phyloP scores from a whole-genome alignment of 2,113 vertebrate genomes.

The Castor canadensis region DNA sequence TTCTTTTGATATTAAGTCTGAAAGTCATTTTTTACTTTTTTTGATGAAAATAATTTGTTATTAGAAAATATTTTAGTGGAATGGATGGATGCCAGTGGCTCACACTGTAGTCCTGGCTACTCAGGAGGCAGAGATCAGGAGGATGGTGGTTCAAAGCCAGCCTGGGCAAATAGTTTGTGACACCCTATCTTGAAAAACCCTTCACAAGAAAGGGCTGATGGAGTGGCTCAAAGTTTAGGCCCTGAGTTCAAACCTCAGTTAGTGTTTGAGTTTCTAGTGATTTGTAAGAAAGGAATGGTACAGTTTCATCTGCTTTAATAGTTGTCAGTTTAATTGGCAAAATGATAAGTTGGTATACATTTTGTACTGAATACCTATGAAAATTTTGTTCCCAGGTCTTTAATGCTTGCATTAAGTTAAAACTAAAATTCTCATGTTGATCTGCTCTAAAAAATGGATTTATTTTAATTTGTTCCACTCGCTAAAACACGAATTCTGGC shows the following conservation, averaged over 20 bases:
- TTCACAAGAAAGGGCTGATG: too few species aligned
- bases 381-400: not conserved
- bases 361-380: not conserved
- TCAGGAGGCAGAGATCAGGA: too few species aligned
- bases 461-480: conserved; percentile 16
- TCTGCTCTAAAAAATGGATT: not conserved
- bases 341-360: not conserved
- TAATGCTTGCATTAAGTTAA: not conserved
- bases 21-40: not conserved
- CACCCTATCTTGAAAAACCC: too few species aligned
- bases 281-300: not conserved
- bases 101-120: too few species aligned
- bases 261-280: too few species aligned
- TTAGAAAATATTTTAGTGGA: not conserved
- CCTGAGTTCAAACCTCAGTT: too few species aligned
- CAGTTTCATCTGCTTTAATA: not conserved
- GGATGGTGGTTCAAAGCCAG: too few species aligned
- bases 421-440: not conserved
- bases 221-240: too few species aligned
- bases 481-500: not conserved
- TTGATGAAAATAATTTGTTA: not conserved
- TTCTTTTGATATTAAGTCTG: not conserved
- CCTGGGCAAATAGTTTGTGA: too few species aligned
- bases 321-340: not conserved
- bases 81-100: too few species aligned